Percentiles rank a stretch among this genome's conserved stretches.
Evolutionary conservation across 2,113 vertebrate genomes (phyloP).

Genomic region (Rhea pennata): DNA sequence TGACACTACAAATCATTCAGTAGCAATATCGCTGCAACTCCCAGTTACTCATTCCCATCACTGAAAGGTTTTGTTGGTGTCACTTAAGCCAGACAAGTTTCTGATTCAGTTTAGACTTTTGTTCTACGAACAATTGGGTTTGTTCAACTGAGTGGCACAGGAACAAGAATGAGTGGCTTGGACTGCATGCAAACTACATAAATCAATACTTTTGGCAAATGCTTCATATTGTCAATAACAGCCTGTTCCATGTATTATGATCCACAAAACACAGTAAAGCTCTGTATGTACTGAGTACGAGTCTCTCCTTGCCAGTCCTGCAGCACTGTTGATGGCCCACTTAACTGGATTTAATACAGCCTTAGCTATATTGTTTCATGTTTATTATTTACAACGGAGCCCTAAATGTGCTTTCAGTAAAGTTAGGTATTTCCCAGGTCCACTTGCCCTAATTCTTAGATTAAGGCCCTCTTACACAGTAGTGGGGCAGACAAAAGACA

Average conservation of each 20-base stretch:
- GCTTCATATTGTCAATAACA: background rate
- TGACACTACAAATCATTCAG: background rate
- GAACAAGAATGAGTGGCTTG: background rate
- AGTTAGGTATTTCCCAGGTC: background rate
- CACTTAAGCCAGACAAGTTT: background rate
- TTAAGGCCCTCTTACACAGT: background rate
- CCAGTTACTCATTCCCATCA: background rate
- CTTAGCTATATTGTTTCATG: background rate
- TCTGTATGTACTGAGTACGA: background rate
- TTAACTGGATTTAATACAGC: background rate
- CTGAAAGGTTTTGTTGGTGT: background rate
- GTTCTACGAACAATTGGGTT: accelerated
- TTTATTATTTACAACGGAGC: background rate
- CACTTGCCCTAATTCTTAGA: background rate
- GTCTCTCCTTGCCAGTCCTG: background rate
- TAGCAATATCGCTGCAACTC: background rate
- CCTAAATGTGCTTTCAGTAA: background rate
- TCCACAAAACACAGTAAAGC: background rate
- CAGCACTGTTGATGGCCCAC: background rate
- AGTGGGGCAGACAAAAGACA: background rate
- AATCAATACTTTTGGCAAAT: background rate
- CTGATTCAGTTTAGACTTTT: background rate
- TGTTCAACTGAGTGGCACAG: background rate
- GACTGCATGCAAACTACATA: background rate
- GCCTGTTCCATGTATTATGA: background rate